phyloP scores from a whole-genome alignment of 2,888 invertebrate species.

The Clivina fossor region DNA sequence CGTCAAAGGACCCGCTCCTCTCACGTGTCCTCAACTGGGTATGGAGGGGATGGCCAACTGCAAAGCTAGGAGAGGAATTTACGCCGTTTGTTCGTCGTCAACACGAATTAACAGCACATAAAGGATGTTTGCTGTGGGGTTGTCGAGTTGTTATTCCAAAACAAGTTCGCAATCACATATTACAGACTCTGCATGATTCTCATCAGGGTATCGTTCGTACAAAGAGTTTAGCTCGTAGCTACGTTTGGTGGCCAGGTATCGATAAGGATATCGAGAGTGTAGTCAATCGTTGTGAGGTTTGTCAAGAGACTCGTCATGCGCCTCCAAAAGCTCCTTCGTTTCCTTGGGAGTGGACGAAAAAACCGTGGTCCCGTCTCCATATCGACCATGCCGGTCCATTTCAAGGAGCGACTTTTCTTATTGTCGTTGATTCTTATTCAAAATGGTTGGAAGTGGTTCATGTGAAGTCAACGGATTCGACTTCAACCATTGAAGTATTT shows the following conservation, averaged over 20 bases:
- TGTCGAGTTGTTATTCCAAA: slow-evolving; percentile 5
- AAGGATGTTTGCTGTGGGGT: slow-evolving; percentile 3
- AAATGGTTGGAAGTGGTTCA: slow-evolving; percentile 30
- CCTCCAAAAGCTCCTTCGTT: slow-evolving; percentile 25
- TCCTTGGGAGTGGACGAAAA: slow-evolving; percentile 37
- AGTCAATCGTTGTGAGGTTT: slow-evolving; percentile 26
- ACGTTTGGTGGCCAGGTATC: slow-evolving; percentile 37
- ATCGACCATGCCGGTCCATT: slow-evolving; percentile 38
- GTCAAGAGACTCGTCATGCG: slow-evolving; percentile 20
- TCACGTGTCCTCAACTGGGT: slow-evolving; percentile 2
- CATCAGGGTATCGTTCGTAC: slow-evolving; percentile 35
- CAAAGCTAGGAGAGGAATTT: neutral
- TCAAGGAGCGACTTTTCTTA: slow-evolving; percentile 31
- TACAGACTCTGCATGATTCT: slow-evolving; percentile 30
- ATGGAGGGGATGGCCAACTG: slow-evolving; percentile 1
- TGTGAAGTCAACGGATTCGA: slow-evolving; percentile 9
- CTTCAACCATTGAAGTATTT: slow-evolving; percentile 27
- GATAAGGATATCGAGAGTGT: slow-evolving; percentile 33
- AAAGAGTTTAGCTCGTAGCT: slow-evolving; percentile 34
- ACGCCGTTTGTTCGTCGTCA: neutral
- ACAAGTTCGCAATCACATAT: slow-evolving; percentile 7
- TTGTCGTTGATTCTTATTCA: slow-evolving; percentile 28
- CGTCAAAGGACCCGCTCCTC: slow-evolving; percentile 1
- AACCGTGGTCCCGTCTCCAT: slow-evolving; percentile 39
- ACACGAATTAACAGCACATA: neutral